These are phyloP conservation scores for Stegostoma tigrinum DNA, from an alignment of 2,113 vertebrate species.

Conservation along the genomic window DNA sequence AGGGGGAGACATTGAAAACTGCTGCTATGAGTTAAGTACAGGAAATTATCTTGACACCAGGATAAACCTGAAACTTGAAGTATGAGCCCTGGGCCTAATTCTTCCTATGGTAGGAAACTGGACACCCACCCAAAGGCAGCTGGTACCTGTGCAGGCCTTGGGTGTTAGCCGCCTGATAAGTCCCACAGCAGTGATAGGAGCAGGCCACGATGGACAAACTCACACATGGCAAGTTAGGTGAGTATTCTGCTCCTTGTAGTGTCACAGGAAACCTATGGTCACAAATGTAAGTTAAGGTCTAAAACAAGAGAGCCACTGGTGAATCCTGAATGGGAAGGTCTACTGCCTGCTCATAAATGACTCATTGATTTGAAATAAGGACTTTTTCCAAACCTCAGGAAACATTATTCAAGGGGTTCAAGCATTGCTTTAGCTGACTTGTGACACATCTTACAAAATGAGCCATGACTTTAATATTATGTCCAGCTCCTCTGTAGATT, in stretches of 20 bases:
- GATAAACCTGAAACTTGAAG: not conserved
- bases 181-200: not conserved
- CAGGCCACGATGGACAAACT: not conserved
- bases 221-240: not conserved
- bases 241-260: not conserved
- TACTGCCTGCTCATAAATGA: not conserved
- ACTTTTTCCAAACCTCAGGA: not conserved
- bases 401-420: not conserved
- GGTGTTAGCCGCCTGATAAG: not conserved
- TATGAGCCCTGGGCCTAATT: not conserved
- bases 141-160: not conserved
- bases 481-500: not conserved
- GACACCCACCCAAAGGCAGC: not conserved
- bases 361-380: not conserved
- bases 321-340: not conserved
- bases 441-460: not conserved
- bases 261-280: not conserved
- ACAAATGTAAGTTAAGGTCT: no score
- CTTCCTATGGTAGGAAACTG: not conserved
- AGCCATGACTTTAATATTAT: not conserved
- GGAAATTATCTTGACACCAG: not conserved
- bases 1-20: not conserved
- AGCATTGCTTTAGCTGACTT: not conserved
- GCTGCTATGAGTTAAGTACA: not conserved
- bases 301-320: no score